Evolutionary conservation across 2,888 invertebrate genomes (phyloP).

Genomic region (Standfussiana lucernea): DNA sequence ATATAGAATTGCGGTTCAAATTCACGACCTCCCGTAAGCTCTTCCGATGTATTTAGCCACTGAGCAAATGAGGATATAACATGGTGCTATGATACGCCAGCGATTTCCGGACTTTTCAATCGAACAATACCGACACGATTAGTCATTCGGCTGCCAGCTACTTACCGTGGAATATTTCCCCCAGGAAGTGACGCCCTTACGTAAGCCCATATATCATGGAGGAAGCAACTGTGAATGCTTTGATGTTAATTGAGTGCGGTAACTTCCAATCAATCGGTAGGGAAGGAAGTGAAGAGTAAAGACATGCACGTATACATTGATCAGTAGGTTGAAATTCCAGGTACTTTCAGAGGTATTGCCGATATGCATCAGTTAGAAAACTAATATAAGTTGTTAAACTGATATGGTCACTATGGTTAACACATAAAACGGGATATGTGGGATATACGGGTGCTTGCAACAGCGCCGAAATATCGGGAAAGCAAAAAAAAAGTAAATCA

Average conservation of each 20-base stretch:
- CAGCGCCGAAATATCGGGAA: no score
- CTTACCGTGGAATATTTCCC: slow-evolving; percentile 33
- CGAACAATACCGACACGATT: slow-evolving; percentile 34
- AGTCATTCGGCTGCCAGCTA: slow-evolving; percentile 30
- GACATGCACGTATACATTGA: slow-evolving; percentile 30
- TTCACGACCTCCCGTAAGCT: not conserved
- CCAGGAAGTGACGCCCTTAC: slow-evolving; percentile 51
- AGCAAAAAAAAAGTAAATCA: no score
- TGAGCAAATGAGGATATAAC: not conserved
- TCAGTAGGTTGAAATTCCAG: slow-evolving; percentile 5
- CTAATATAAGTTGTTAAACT: no score
- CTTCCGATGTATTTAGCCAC: not conserved
- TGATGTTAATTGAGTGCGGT: slow-evolving; percentile 48
- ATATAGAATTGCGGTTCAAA: not conserved
- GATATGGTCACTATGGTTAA: no score
- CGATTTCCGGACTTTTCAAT: slow-evolving; percentile 14
- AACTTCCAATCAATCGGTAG: slow-evolving; percentile 49
- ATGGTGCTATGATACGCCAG: slow-evolving; percentile 13
- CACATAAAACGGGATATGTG: no score
- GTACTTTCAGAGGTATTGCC: not conserved
- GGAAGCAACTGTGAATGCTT: slow-evolving; percentile 48
- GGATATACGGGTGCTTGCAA: no score
- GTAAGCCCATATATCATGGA: slow-evolving; percentile 51
- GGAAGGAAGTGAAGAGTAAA: slow-evolving; percentile 38
- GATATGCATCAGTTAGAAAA: not conserved